These are phyloP conservation scores for Ommatoiulus sabulosus DNA, from an alignment of 2,888 invertebrate genomes.

Conservation along the genomic window DNA sequence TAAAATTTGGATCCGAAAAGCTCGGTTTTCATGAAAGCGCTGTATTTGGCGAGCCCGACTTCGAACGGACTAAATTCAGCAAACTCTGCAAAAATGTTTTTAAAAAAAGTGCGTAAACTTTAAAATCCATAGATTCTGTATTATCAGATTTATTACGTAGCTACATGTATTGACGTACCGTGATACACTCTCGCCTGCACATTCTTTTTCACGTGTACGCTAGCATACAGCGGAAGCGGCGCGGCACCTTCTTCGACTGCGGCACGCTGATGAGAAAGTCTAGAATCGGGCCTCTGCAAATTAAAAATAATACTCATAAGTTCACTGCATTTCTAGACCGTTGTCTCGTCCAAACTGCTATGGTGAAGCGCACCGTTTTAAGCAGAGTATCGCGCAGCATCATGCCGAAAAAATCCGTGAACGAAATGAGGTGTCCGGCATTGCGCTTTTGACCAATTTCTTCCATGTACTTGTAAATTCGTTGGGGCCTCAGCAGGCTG, in stretches of 20 bases:
- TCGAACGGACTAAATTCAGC: constrained; percentile 70
- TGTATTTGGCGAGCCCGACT: constrained; percentile 70
- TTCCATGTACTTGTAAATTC: constrained; percentile 65
- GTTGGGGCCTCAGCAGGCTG: constrained; percentile 64
- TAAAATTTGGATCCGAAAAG: constrained; percentile 68
- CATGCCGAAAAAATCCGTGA: constrained; percentile 70
- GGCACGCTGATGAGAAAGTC: constrained; percentile 66
- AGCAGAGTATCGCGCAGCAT: constrained; percentile 69
- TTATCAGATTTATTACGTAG: neutral
- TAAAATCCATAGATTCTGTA: neutral
- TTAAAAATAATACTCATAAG: neutral
- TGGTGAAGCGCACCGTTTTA: constrained; percentile 65
- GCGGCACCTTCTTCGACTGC: constrained; percentile 66
- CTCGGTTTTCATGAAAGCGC: constrained; percentile 68
- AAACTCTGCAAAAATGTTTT: constrained; percentile 67
- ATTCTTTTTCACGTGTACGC: constrained; percentile 69
- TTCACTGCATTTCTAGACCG: neutral
- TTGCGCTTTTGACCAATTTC: constrained; percentile 66
- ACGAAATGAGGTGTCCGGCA: constrained; percentile 69
- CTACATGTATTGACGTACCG: constrained; percentile 63
- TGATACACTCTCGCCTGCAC: constrained; percentile 69
- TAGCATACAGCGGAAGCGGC: constrained; percentile 69
- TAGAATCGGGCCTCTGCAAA: constrained; percentile 65
- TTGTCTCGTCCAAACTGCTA: neutral
- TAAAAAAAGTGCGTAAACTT: no score